Conservation (phyloP, 2,797 vertebrate genomes). For the Ateles fusciceps region DNA sequence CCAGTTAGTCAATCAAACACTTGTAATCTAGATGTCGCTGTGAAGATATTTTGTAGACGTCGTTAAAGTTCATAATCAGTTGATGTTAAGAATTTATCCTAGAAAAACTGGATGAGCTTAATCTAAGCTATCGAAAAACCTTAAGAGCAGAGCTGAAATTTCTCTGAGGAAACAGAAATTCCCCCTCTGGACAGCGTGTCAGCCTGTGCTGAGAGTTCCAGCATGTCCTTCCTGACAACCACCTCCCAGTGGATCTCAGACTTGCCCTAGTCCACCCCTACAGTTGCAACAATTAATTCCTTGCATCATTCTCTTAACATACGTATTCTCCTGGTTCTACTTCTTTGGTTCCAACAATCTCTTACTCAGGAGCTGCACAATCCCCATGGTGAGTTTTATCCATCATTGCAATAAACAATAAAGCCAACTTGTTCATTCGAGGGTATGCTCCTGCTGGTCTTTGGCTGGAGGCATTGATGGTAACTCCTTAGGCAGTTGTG, state of each 20-base stretch:
- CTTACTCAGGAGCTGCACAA: fast-evolving
- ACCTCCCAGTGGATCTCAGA: fast-evolving
- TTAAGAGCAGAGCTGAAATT: neutral
- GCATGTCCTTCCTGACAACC: neutral
- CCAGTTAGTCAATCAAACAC: neutral
- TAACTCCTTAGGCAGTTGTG: fast-evolving
- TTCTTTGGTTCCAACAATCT: neutral
- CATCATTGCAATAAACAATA: neutral
- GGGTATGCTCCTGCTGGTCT: neutral
- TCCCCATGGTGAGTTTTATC: neutral
- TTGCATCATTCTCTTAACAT: neutral
- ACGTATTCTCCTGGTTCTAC: neutral
- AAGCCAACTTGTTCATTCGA: neutral
- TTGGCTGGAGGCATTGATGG: neutral
- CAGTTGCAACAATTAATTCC: neutral
- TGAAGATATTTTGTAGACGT: neutral
- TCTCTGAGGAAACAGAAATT: neutral
- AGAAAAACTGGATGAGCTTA: neutral
- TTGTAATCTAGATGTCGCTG: neutral
- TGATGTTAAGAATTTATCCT: neutral
- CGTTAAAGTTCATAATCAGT: neutral
- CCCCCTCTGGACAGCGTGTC: too few relatives aligned
- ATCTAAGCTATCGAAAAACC: fast-evolving
- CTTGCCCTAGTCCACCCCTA: fast-evolving
- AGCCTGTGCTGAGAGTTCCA: neutral